These are phyloP conservation scores for Octodonta nipae DNA, from an alignment of 2,888 invertebrate species.

Conservation along the genomic window DNA sequence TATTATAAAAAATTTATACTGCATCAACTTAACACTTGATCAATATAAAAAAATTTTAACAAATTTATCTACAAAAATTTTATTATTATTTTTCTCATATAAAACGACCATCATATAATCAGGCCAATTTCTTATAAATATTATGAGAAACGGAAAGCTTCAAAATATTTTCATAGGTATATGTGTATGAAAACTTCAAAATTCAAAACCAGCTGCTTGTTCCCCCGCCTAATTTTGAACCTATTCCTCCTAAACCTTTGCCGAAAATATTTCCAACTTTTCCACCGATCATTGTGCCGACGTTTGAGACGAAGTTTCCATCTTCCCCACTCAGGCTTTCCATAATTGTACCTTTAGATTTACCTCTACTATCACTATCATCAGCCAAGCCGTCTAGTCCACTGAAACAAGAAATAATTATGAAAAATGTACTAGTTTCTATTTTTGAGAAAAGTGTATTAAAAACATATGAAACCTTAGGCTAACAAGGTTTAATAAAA, in stretches of 20 bases:
- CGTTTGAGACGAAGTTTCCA: conserved; percentile 62
- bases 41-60: conserved; percentile 6
- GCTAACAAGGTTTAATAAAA: too few relatives aligned
- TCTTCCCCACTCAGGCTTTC: conserved; percentile 54
- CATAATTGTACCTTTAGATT: conserved; percentile 47
- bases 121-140: conserved; percentile 11
- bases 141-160: conserved; percentile 11
- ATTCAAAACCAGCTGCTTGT: conserved; percentile 71
- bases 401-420: conserved; percentile 18
- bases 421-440: too few relatives aligned
- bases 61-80: conserved; percentile 13
- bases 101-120: conserved; percentile 11
- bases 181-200: conserved; percentile 9
- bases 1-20: neutral
- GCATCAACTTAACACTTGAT: neutral
- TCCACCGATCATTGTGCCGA: conserved; percentile 74
- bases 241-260: conserved; percentile 78
- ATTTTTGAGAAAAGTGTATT: too few relatives aligned
- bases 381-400: conserved; percentile 38
- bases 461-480: too few relatives aligned
- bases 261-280: conserved; percentile 81
- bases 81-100: conserved; percentile 11
- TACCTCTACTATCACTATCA: conserved; percentile 43
- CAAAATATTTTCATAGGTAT: conserved; percentile 1
- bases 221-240: conserved; percentile 76